Conservation (phyloP, 2,888 invertebrate species). For the Mechanitis mazaeus region DNA sequence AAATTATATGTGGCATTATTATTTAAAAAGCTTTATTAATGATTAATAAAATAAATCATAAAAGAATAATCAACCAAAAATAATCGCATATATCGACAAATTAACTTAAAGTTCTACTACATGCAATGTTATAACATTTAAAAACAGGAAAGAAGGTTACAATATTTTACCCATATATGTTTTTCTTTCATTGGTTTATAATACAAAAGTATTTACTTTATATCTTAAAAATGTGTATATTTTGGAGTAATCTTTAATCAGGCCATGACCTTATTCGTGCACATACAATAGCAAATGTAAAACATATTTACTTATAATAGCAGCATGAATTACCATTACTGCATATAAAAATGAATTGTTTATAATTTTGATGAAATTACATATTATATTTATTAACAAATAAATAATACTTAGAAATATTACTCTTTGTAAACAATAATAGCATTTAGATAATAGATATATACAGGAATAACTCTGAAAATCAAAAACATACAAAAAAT, state of each 20-base stretch:
- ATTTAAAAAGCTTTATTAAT: not conserved
- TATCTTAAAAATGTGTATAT: not conserved
- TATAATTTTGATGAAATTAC: not conserved
- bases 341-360: not conserved
- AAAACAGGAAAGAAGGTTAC: no score
- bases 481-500: not conserved
- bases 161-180: no score
- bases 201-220: not conserved
- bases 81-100: no score
- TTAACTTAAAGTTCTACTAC: no score
- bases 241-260: not conserved
- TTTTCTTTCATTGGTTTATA: no score
- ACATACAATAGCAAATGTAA: not conserved
- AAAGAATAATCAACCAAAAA: no score
- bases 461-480: not conserved
- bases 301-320: not conserved
- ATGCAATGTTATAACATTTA: no score
- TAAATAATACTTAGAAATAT: not conserved
- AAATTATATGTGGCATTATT: not conserved
- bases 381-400: not conserved
- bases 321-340: not conserved
- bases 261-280: slow-evolving; percentile 1
- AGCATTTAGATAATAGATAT: no score
- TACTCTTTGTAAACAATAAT: no score
- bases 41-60: not conserved